phyloP scores from a whole-genome alignment of 2,888 invertebrate genomes.

The Notodonta dromedarius region DNA sequence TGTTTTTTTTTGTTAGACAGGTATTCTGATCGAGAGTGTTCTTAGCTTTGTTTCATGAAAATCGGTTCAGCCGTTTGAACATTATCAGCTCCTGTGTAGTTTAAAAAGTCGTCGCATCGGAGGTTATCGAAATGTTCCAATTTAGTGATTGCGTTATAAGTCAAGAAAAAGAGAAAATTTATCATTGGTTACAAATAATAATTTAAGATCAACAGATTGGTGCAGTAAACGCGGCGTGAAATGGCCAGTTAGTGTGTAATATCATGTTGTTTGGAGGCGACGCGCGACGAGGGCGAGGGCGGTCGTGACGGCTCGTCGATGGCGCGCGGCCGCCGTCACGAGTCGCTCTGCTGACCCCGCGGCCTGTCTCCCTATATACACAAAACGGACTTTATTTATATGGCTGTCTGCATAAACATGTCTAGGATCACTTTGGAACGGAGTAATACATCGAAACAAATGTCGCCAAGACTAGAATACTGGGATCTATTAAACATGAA shows the following conservation, averaged over 20 bases:
- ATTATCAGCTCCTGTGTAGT: no score
- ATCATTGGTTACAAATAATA: slow-evolving; percentile 36
- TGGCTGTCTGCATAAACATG: slow-evolving; percentile 29
- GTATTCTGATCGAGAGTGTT: no score
- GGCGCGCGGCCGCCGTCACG: slow-evolving; percentile 72
- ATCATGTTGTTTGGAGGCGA: slow-evolving; percentile 78
- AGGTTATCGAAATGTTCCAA: no score
- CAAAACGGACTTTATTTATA: slow-evolving; percentile 42
- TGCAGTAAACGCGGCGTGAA: slow-evolving; percentile 73
- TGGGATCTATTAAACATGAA: neutral
- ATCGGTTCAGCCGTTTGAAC: no score
- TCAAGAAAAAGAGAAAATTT: neutral
- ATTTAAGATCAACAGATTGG: slow-evolving; percentile 49
- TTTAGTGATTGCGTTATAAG: neutral
- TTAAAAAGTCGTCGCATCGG: no score
- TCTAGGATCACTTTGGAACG: slow-evolving; percentile 17
- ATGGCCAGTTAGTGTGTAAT: slow-evolving; percentile 82
- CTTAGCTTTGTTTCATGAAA: no score
- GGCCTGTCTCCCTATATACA: slow-evolving; percentile 46
- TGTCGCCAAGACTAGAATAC: neutral
- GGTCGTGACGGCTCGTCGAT: slow-evolving; percentile 68
- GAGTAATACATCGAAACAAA: slow-evolving; percentile 1
- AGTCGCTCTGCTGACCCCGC: slow-evolving; percentile 77
- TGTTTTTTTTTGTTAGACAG: no score
- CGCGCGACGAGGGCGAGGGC: slow-evolving; percentile 70